phyloP scores from a whole-genome alignment of 2,797 vertebrate species.

The Sebastes itinus region DNA sequence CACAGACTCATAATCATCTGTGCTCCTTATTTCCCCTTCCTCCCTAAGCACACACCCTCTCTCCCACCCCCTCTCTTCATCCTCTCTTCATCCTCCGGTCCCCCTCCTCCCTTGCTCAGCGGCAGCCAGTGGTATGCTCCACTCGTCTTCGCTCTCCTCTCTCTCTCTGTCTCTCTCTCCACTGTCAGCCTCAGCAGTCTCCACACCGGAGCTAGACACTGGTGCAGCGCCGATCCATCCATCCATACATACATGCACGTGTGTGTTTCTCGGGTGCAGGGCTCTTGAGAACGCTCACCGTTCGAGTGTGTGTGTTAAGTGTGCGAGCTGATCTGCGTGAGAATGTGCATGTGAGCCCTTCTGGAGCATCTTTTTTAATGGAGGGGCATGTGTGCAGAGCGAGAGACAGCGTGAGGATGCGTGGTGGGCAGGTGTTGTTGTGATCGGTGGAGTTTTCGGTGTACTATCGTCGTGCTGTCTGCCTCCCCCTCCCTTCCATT shows the following conservation, averaged over 20 bases:
- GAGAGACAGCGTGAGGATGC: conserved; percentile 63
- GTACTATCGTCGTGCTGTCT: conserved; percentile 43
- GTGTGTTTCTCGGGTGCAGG: background rate
- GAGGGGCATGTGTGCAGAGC: conserved; percentile 55
- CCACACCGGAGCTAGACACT: conserved; percentile 44
- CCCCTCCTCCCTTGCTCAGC: conserved; percentile 54
- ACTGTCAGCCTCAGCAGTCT: conserved; percentile 55
- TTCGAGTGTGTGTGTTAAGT: conserved; percentile 1
- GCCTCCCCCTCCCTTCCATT: conserved; percentile 35
- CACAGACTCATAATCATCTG: conserved; percentile 14
- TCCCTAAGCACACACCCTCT: conserved; percentile 22
- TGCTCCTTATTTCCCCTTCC: conserved; percentile 13
- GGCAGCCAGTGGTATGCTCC: conserved; percentile 70
- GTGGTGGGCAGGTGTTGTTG: conserved; percentile 66
- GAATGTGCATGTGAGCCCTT: conserved; percentile 44
- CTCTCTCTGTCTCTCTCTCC: conserved; percentile 32
- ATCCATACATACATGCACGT: conserved; percentile 30
- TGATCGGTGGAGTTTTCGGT: conserved; percentile 67
- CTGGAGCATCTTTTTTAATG: conserved; percentile 30
- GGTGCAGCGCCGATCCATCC: conserved; percentile 47
- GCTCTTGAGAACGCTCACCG: background rate
- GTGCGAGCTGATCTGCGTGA: conserved; percentile 13
- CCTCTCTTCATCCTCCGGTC: conserved; percentile 7
- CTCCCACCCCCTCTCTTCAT: conserved; percentile 17
- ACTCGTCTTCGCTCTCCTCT: conserved; percentile 38